These are phyloP conservation scores for Urocolius indicus DNA, from an alignment of 2,113 vertebrate genomes.

Conservation along the genomic window DNA sequence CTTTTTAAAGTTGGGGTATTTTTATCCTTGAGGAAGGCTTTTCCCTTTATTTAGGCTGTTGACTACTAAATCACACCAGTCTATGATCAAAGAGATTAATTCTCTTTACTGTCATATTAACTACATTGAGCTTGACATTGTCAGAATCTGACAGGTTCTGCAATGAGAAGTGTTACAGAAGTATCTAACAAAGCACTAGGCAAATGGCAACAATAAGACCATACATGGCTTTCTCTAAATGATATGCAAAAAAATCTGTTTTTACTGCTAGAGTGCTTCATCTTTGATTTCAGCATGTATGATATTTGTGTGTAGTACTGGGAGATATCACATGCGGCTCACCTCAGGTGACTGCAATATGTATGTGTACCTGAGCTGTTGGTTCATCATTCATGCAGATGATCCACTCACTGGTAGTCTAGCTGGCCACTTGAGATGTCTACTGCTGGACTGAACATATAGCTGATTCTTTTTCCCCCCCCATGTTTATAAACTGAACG, in stretches of 20 bases:
- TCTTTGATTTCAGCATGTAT: not conserved
- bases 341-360: not conserved
- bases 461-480: not conserved
- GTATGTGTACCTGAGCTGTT: not conserved
- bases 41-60: not conserved
- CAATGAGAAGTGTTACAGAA: not conserved
- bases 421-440: not conserved
- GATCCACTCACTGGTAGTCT: not conserved
- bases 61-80: not conserved
- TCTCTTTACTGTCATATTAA: not conserved
- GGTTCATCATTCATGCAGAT: not conserved
- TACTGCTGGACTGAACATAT: not conserved
- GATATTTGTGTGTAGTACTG: not conserved
- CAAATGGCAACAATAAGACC: not conserved
- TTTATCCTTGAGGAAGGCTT: not conserved
- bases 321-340: not conserved
- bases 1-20: fast-evolving
- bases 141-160: not conserved
- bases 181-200: not conserved
- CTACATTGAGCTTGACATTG: not conserved
- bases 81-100: not conserved
- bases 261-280: not conserved
- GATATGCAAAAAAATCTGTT: not conserved
- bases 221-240: not conserved
- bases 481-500: not conserved